These are phyloP conservation scores for Erpornis zantholeuca DNA, from an alignment of 2,113 vertebrate species.

Conservation along the genomic window DNA sequence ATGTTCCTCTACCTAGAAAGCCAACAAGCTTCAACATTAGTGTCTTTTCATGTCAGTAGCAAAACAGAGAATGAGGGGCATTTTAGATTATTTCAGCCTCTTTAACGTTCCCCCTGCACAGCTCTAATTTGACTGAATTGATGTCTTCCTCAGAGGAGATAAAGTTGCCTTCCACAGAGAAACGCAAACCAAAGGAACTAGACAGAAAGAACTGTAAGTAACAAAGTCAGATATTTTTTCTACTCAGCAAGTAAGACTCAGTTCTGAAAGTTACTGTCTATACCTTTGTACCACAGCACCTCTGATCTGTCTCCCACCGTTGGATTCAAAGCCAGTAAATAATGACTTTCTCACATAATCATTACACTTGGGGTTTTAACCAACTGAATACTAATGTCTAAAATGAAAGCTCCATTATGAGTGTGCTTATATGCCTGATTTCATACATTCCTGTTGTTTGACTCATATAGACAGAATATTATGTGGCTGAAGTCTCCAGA, in stretches of 20 bases:
- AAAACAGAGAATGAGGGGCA: not conserved
- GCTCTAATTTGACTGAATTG: slow-evolving; percentile 2
- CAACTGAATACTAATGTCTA: not conserved
- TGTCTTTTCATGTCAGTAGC: not conserved
- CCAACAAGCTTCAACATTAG: not conserved
- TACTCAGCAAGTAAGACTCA: not conserved
- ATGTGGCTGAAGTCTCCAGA: not conserved
- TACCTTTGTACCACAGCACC: not conserved
- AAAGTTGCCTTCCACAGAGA: not conserved
- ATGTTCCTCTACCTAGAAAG: not conserved
- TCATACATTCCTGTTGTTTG: not conserved
- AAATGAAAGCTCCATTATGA: not conserved
- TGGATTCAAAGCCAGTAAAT: not conserved
- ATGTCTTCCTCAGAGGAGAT: not conserved
- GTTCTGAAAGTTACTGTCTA: not conserved
- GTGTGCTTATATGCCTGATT: not conserved
- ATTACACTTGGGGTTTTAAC: not conserved
- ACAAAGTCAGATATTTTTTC: not conserved
- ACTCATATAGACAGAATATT: not conserved
- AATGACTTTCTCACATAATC: not conserved
- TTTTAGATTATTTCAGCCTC: not conserved
- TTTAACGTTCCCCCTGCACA: not conserved
- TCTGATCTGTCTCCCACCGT: not conserved
- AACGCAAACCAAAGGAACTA: not conserved
- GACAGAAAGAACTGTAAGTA: not conserved